These are phyloP conservation scores for Bucorvus abyssinicus DNA, from an alignment of 2,797 vertebrate genomes.

Conservation along the genomic window DNA sequence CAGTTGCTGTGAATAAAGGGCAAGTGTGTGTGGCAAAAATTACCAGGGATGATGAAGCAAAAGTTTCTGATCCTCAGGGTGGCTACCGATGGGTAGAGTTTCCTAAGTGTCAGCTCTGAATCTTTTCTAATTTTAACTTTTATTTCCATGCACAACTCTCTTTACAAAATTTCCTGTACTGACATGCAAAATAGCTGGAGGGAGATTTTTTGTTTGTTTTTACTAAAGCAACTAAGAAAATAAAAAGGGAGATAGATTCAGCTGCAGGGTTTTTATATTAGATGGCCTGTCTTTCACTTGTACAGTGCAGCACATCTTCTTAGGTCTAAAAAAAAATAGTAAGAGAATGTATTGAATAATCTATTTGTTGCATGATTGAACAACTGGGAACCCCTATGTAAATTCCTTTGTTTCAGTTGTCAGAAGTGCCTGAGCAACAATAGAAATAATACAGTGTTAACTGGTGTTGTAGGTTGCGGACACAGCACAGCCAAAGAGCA, in stretches of 20 bases:
- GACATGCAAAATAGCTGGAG: background rate
- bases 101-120: background rate
- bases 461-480: background rate
- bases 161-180: background rate
- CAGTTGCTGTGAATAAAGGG: background rate
- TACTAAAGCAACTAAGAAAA: background rate
- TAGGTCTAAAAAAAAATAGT: background rate
- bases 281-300: background rate
- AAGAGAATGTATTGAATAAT: background rate
- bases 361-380: background rate
- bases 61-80: background rate
- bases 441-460: background rate
- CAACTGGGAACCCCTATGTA: background rate
- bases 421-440: background rate
- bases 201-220: background rate
- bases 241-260: background rate
- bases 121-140: background rate
- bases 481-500: background rate
- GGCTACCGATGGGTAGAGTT: background rate
- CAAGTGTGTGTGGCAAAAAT: background rate
- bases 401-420: background rate
- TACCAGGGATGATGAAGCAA: background rate
- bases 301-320: background rate
- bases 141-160: background rate
- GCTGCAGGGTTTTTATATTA: background rate